Percentiles rank a stretch among this genome's conserved stretches.
Evolutionary conservation across 2,113 vertebrate species (phyloP).

Genomic region (Zosterops borbonicus): DNA sequence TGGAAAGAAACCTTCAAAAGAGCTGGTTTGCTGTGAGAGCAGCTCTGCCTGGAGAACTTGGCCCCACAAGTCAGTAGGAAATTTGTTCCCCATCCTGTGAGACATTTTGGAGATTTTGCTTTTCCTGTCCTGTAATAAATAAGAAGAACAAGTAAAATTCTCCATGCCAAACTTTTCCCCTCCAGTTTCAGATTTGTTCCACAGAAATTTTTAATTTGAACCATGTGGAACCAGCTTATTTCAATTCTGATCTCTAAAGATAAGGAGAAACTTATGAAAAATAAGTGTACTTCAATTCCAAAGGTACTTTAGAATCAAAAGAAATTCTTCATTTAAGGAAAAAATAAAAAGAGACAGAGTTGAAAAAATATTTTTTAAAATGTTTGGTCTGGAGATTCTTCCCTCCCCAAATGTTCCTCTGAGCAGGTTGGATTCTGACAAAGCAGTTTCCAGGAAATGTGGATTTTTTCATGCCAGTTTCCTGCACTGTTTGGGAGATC

Average conservation of each 20-base stretch:
- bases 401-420: not conserved
- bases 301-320: not conserved
- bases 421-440: not conserved
- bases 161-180: not conserved
- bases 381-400: not conserved
- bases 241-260: not conserved
- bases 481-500: not conserved
- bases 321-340: not conserved
- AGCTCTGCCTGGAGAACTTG: not conserved
- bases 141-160: not conserved
- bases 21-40: not conserved
- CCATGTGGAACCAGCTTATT: not conserved
- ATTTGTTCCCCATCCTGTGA: not conserved
- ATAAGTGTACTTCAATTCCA: not conserved
- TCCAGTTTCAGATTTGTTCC: not conserved
- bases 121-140: not conserved
- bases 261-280: not conserved
- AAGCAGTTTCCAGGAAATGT: not conserved
- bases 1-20: not conserved
- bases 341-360: accelerated
- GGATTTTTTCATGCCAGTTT: not conserved
- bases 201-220: not conserved
- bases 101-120: not conserved
- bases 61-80: not conserved
- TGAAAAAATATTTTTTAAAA: not conserved